Evolutionary conservation across 2,113 vertebrate species (phyloP), one percentile per base, ranked within the genome.

Genomic region (Macroglossus sobrinus): DNA sequence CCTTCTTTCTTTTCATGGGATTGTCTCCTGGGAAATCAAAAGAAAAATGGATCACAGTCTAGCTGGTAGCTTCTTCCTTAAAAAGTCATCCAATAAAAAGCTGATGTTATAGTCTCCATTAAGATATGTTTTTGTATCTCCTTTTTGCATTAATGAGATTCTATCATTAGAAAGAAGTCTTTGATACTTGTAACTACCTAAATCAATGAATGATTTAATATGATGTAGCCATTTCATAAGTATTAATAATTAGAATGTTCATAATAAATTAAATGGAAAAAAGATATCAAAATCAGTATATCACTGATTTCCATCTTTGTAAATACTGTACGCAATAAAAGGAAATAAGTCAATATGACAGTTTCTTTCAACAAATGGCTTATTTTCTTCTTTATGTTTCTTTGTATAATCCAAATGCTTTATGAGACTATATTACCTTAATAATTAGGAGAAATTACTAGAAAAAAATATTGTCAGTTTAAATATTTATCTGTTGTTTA

Each of bases 371-470:
- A 75, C 43, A 38, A 7, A 33, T 74, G 24, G 24, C 45, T 86
- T 93, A 43, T 80, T 81, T 92, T 94, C 53, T 75, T 91, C 40
- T 96, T 91, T 91, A 16, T 53, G 38, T 69, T 79, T 91, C 38
- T 87, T 47, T 75, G 45, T 63, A n/a, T 69, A 64, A 93, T 95
- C 61, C 38, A 81, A 91, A 69, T 50, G 75, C 14, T 57, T 63
- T 69, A 68, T 47, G 24, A 57, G 10, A 53, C 76, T 26, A 55
- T 21, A 84, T 61, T 94, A 86, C 8, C 86, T 91, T 59, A 16
- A 35, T 38, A 30, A 82, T 59, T 59, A 76, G 38, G 33, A 88
- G 63, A 72, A 63, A 26, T 30, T 64, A 78, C 63, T 69, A 55
- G 47, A 85, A 93, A 26, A 24, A 75, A 68, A 61, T 21, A 72